Percentiles rank a stretch among this genome's conserved stretches.
These are phyloP conservation scores for Coccyzus lansbergi DNA, from an alignment of 2,797 vertebrate species.

Conservation along the genomic window DNA sequence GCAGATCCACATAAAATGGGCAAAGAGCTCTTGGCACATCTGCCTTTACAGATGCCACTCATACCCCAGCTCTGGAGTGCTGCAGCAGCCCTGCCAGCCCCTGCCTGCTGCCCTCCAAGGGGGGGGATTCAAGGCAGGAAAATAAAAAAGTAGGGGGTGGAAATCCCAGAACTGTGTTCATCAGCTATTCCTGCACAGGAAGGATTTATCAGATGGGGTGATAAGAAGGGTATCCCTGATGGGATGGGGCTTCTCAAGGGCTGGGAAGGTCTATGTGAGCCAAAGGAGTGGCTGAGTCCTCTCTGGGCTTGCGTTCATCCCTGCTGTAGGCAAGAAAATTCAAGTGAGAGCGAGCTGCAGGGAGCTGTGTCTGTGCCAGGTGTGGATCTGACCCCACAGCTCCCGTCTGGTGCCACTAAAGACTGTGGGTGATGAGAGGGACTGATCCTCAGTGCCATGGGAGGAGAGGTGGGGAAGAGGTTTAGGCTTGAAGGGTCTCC, in stretches of 20 bases:
- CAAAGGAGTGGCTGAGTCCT: not conserved
- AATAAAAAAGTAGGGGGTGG: not conserved
- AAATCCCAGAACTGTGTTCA: not conserved
- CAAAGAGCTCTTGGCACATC: not conserved
- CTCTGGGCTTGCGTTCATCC: not conserved
- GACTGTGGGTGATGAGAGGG: not conserved
- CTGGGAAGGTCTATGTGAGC: not conserved
- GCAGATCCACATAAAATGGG: not conserved
- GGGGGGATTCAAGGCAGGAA: not conserved
- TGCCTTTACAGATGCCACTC: not conserved
- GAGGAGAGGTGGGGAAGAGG: not conserved
- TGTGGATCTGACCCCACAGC: not conserved
- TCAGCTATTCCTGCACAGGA: accelerated
- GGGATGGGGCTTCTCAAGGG: not conserved
- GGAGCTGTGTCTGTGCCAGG: accelerated
- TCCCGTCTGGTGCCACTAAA: not conserved
- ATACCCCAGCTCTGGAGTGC: accelerated
- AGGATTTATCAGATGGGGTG: not conserved
- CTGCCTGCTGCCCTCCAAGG: accelerated
- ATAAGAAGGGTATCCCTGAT: not conserved
- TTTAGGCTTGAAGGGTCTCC: not conserved
- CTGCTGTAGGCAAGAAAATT: not conserved
- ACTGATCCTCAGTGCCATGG: accelerated
- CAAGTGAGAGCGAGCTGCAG: not conserved
- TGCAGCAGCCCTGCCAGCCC: not conserved